Base-by-base conservation (phyloP, 23 tunicate species). In the Aplidium turbinatum region DNA sequence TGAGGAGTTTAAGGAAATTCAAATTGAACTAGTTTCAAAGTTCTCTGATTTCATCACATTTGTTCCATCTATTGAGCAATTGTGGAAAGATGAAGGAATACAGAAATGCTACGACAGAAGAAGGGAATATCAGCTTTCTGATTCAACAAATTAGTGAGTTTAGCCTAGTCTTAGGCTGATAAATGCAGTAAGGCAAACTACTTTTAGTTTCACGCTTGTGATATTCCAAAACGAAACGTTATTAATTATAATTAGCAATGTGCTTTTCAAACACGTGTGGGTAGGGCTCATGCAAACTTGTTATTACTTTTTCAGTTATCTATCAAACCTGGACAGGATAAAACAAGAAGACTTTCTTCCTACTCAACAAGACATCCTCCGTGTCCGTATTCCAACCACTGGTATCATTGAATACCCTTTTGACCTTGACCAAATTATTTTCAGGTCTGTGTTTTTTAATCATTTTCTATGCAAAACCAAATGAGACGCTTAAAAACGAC, bases 371-470 rank as follows among this genome's bases (percentile, higher is more conserved):
- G 99, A 94, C 62, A 87, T 94, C 38, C 48, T 94, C 36, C 61
- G 99, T 39, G 99, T 94, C 52, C 75, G 99, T 67, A 83, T 94
- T 21, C 99, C 99, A 0, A 94, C 99, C 3, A 94, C 99, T 20
- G 99, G 99, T 30, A 94, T 94, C 46, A 82, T 92, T 18, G 99
- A 94, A 73, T 94, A 94, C 58, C 99, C 99, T 11, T 94, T 94
- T 69, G 95, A 85, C 72, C 72, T 86, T 24, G 87, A 85, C 58
- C 85, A 83, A 85, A 86, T 91, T 35, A 91, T 91, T 57, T 91
- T 91, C 48, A 84, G 97, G 97, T 91, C 9, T 9, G 50, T 16
- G 16, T 42, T 42, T 42, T 42, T 9, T 16, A 9, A 9, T 42
- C 13, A 42, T 42, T 16, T 42, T 42, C 16, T 16, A 42, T n/a